Conservation (phyloP, 2,797 vertebrate species). For the Pangasius sanitwongsei region DNA sequence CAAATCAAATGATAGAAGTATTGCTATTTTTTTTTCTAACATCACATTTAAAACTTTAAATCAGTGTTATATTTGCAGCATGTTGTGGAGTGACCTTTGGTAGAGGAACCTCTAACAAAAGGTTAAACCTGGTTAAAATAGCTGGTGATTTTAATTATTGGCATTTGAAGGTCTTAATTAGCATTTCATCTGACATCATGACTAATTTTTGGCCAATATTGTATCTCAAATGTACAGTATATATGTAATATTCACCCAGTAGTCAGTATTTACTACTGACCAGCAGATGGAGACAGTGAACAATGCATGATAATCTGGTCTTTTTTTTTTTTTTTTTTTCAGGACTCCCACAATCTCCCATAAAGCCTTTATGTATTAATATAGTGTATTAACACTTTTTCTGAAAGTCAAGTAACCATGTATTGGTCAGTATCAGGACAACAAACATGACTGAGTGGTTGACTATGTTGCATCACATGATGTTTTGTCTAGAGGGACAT, state of each 20-base stretch:
- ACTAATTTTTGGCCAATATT: neutral
- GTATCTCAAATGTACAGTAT: neutral
- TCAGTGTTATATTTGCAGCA: neutral
- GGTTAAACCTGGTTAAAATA: neutral
- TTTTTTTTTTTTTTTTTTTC: neutral
- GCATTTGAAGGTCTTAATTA: neutral
- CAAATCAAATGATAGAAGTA: neutral
- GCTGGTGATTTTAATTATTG: neutral
- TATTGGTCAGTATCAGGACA: neutral
- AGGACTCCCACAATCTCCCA: neutral
- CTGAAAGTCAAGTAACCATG: neutral
- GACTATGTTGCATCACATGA: neutral
- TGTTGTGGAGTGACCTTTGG: neutral
- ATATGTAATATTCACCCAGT: neutral
- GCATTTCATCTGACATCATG: neutral
- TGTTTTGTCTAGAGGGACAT: neutral
- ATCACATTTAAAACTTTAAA: neutral
- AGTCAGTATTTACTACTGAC: neutral
- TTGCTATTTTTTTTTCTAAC: neutral
- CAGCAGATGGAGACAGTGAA: slow-evolving; percentile 47
- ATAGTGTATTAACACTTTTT: neutral
- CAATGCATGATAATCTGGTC: neutral
- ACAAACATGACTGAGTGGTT: neutral
- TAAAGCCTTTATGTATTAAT: neutral
- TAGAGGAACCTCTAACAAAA: neutral